A percentile compares a stretch with the other conserved stretches of the same genome.
phyloP scores from a whole-genome alignment of 2,113 vertebrate genomes.

The Ammodytes dubius region DNA sequence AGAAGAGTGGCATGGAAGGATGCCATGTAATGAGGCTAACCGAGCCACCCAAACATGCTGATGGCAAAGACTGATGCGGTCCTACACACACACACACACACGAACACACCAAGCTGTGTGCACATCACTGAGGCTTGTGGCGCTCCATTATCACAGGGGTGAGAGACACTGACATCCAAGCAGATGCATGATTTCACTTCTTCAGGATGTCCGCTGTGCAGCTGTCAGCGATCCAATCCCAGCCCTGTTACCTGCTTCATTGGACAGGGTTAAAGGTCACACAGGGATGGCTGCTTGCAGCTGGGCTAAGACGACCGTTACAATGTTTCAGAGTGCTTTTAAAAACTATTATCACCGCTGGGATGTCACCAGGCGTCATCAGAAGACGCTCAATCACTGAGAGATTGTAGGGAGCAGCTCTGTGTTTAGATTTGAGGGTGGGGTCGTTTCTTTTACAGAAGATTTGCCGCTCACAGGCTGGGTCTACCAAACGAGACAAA shows the following conservation, averaged over 20 bases:
- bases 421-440: slow-evolving; percentile 41
- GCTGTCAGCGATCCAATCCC: slow-evolving; percentile 78
- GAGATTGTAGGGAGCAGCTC: slow-evolving; percentile 7
- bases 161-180: slow-evolving; percentile 65
- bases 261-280: slow-evolving; percentile 76
- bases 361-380: slow-evolving; percentile 50
- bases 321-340: slow-evolving; percentile 64
- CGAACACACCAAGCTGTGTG: slow-evolving; percentile 35
- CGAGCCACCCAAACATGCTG: slow-evolving; percentile 63
- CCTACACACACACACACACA: slow-evolving; percentile 22
- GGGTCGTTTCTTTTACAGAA: slow-evolving; percentile 33
- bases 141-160: slow-evolving; percentile 67
- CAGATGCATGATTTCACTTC: slow-evolving; percentile 76
- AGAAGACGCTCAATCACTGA: slow-evolving; percentile 44
- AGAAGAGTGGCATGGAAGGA: slow-evolving; percentile 32
- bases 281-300: slow-evolving; percentile 44
- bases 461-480: slow-evolving; percentile 42
- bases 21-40: slow-evolving; percentile 52
- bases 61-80: slow-evolving; percentile 39
- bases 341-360: slow-evolving; percentile 74
- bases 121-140: slow-evolving; percentile 38
- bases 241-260: slow-evolving; percentile 82
- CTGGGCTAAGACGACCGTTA: slow-evolving; percentile 50
- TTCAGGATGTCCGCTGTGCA: slow-evolving; percentile 56
- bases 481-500: slow-evolving; percentile 41